phyloP scores from a whole-genome alignment of 2,113 vertebrate species.

The Epinephelus cyanopodus region DNA sequence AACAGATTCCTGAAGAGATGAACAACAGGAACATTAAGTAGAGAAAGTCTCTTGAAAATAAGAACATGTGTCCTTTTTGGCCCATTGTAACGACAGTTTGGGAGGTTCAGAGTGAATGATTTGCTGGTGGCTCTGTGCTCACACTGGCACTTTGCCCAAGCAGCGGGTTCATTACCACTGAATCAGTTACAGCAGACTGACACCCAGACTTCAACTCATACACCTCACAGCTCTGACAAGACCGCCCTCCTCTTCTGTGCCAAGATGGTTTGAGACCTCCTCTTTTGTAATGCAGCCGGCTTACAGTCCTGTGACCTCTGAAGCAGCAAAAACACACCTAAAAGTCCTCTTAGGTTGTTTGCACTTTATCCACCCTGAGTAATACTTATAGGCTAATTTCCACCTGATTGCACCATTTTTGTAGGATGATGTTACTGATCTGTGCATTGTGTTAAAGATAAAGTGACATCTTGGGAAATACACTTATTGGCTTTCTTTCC shows the following conservation, averaged over 20 bases:
- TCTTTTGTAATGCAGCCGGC: conserved; percentile 11
- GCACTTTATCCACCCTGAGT: not conserved
- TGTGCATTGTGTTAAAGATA: conserved; percentile 8
- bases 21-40: not conserved
- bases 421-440: conserved; percentile 1
- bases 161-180: conserved; percentile 60
- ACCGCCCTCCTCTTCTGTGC: conserved; percentile 32
- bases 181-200: conserved; percentile 70
- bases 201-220: conserved; percentile 70
- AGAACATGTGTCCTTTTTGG: not conserved
- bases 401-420: not conserved
- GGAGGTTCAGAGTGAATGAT: conserved; percentile 16
- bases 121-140: conserved; percentile 41
- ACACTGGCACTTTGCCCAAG: conserved; percentile 55
- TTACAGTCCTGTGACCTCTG: conserved; percentile 19
- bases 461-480: not conserved
- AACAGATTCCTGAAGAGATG: not conserved
- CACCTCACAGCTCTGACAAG: conserved; percentile 55
- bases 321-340: conserved; percentile 15
- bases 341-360: not conserved
- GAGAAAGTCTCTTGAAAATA: not conserved
- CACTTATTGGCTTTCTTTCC: not conserved
- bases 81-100: not conserved
- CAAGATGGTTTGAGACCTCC: conserved; percentile 38
- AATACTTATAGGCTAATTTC: not conserved